Evolutionary conservation across 2,797 vertebrate species (phyloP).

Genomic region (Oreochromis grahami): DNA sequence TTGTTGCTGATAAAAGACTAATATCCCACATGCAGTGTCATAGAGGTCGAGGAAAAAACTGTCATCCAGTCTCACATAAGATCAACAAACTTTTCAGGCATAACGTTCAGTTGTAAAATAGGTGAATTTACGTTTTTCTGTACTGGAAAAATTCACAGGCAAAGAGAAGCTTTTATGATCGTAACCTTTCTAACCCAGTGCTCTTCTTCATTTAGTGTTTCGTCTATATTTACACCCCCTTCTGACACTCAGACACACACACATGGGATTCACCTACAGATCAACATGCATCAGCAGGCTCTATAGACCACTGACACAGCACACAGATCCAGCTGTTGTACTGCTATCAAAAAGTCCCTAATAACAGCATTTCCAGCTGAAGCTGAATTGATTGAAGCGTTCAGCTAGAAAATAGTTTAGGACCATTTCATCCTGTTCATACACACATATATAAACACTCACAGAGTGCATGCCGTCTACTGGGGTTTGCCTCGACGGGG

Average conservation of each 20-base stretch:
- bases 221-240: neutral
- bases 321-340: constrained; percentile 14
- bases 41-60: neutral
- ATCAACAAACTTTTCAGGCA: neutral
- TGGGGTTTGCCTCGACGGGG: neutral
- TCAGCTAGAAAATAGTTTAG: constrained; percentile 5
- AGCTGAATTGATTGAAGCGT: constrained; percentile 17
- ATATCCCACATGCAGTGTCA: neutral
- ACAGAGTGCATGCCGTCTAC: neutral
- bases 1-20: neutral
- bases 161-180: neutral
- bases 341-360: constrained; percentile 5
- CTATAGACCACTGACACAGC: neutral
- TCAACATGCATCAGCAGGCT: neutral
- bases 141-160: neutral
- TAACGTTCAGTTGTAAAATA: neutral
- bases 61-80: neutral
- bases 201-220: neutral
- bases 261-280: neutral
- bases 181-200: neutral
- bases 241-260: neutral
- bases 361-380: constrained; percentile 3
- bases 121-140: neutral
- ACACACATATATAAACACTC: neutral
- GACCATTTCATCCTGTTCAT: neutral